Evolutionary conservation across 2,113 vertebrate genomes (phyloP).

Genomic region (Ctenomys sociabilis): DNA sequence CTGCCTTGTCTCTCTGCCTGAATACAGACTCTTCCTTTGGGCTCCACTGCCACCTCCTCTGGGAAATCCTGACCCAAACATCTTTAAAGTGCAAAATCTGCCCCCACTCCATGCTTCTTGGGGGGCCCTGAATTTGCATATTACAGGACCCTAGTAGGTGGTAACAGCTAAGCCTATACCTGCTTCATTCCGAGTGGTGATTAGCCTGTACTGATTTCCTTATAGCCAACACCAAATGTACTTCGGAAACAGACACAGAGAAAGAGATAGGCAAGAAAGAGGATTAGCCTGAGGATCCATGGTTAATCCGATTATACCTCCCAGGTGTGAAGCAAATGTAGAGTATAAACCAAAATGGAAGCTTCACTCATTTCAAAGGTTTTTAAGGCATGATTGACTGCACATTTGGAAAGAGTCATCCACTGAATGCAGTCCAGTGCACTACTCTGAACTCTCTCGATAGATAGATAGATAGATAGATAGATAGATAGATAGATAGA

Average conservation of each 20-base stretch:
- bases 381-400: not conserved
- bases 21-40: not conserved
- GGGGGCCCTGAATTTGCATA: rapidly evolving
- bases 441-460: not conserved
- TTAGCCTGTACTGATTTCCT: not conserved
- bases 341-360: not conserved
- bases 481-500: too few relatives aligned
- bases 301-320: not conserved
- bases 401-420: not conserved
- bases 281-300: not conserved
- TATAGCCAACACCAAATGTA: not conserved
- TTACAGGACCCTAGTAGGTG: not conserved
- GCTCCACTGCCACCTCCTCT: not conserved
- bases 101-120: too few relatives aligned
- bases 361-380: not conserved
- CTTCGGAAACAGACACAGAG: not conserved
- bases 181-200: rapidly evolving
- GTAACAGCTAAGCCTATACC: rapidly evolving
- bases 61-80: not conserved
- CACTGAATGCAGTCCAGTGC: not conserved
- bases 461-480: too few relatives aligned
- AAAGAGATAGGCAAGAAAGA: not conserved
- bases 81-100: rapidly evolving
- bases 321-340: not conserved
- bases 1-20: not conserved